phyloP scores from a whole-genome alignment of 1,140 invertebrate genomes.

The Pogonus chalceus region DNA sequence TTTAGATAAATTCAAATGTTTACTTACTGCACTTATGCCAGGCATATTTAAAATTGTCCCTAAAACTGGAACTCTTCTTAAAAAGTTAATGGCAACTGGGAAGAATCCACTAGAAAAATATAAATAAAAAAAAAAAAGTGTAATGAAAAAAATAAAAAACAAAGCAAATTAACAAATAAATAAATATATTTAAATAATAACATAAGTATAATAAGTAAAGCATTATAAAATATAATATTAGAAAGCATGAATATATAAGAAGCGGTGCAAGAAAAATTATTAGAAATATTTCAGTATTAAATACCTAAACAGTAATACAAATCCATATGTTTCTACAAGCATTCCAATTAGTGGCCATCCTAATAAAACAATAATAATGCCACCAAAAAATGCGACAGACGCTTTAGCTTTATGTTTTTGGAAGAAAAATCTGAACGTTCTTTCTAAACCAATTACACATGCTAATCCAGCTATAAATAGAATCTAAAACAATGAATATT shows the following conservation, averaged over 20 bases:
- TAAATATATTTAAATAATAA: constrained; percentile 4
- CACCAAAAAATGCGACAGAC: constrained; percentile 86
- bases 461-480: constrained; percentile 90
- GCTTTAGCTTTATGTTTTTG: constrained; percentile 94
- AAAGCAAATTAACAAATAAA: neutral
- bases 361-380: constrained; percentile 86
- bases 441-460: constrained; percentile 91
- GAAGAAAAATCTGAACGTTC: constrained; percentile 97
- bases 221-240: no score
- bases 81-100: constrained; percentile 81
- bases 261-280: neutral
- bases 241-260: neutral
- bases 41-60: constrained; percentile 66
- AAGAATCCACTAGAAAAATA: constrained; percentile 67
- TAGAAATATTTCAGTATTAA: neutral
- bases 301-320: constrained; percentile 69
- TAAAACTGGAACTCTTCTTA: constrained; percentile 65
- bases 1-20: constrained; percentile 1
- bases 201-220: constrained; percentile 7
- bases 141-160: neutral
- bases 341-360: constrained; percentile 96
- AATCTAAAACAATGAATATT: constrained; percentile 49
- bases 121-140: constrained; percentile 17
- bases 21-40: constrained; percentile 48
- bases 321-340: constrained; percentile 87